These are phyloP conservation scores for Oncopodura yosiiana DNA, from an alignment of 1,140 invertebrate species.

Conservation along the genomic window DNA sequence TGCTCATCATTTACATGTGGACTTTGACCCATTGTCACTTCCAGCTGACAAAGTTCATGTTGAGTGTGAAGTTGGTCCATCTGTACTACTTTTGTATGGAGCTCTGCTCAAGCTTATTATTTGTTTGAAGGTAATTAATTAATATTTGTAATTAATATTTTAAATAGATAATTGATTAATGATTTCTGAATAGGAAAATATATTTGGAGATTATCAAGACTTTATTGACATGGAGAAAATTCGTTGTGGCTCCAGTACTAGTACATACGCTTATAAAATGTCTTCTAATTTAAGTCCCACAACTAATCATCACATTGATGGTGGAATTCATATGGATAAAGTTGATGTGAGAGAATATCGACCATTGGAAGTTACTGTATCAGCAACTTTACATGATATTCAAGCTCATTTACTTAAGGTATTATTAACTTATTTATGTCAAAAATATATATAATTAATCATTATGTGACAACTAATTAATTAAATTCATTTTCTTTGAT, in stretches of 20 bases:
- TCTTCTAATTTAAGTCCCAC: slow-evolving; percentile 3
- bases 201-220: slow-evolving; percentile 87
- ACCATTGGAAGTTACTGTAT: slow-evolving; percentile 80
- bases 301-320: neutral
- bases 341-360: slow-evolving; percentile 77
- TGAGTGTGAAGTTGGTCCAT: slow-evolving; percentile 87
- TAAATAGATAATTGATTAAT: neutral
- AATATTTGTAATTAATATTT: neutral
- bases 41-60: slow-evolving; percentile 76
- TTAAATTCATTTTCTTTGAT: slow-evolving; percentile 11
- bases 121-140: slow-evolving; percentile 57
- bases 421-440: slow-evolving; percentile 10
- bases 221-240: slow-evolving; percentile 82
- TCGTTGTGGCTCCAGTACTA: slow-evolving; percentile 32
- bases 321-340: slow-evolving; percentile 29
- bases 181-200: slow-evolving; percentile 62
- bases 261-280: slow-evolving; percentile 4
- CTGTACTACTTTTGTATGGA: slow-evolving; percentile 77
- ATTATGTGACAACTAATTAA: slow-evolving; percentile 1
- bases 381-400: slow-evolving; percentile 89
- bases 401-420: slow-evolving; percentile 81
- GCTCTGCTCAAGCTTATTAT: slow-evolving; percentile 78
- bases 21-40: slow-evolving; percentile 73
- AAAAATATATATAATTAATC: slow-evolving; percentile 3
- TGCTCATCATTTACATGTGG: slow-evolving; percentile 34